phyloP scores from a whole-genome alignment of 2,888 invertebrate genomes.

The Conomelus anceps region DNA sequence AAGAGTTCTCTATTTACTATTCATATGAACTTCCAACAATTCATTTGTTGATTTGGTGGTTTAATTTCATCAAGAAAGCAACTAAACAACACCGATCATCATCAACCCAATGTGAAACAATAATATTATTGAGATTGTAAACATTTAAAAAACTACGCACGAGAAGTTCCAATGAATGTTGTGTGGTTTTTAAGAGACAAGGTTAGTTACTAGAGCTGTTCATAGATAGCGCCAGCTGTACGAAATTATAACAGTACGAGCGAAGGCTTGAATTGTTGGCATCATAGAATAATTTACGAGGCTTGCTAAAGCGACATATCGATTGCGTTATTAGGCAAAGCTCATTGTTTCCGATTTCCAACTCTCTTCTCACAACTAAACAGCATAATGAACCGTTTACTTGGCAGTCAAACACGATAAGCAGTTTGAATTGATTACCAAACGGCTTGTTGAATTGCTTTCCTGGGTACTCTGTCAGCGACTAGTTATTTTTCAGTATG shows the following conservation, averaged over 20 bases:
- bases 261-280: neutral
- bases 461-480: neutral
- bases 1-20: neutral
- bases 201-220: neutral
- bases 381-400: neutral
- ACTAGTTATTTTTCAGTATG: neutral
- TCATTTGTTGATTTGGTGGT: neutral
- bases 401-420: neutral
- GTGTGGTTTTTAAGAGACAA: neutral
- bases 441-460: neutral
- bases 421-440: neutral
- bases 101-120: too few relatives aligned
- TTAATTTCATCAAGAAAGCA: neutral
- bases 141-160: neutral
- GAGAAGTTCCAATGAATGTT: neutral
- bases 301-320: neutral
- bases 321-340: neutral
- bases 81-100: neutral
- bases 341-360: neutral
- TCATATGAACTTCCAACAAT: neutral
- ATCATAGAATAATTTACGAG: neutral
- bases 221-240: neutral
- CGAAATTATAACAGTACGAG: neutral
- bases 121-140: neutral
- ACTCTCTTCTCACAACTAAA: neutral